Evolutionary conservation across 2,113 vertebrate genomes (phyloP), one percentile per base, ranked within the genome.

Genomic region (Chrysemys picta): DNA sequence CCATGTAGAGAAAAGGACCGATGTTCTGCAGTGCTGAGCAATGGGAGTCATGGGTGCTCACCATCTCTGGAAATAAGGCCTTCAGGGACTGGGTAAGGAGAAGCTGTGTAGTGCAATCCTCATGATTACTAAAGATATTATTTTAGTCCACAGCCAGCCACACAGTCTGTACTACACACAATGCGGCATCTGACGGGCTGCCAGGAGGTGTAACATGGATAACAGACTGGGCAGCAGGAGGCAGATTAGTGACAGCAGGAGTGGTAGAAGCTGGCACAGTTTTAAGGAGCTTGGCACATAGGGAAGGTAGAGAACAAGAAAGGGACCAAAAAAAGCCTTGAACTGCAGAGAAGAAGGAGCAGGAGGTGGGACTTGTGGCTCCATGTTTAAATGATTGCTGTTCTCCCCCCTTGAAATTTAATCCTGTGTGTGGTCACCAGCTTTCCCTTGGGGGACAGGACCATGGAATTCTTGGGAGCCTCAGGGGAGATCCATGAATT

Each of bases 191-290:
- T 89, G 89, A 80, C 1, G 0, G 27, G 80, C 75, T 22, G 80
- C 79, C 62, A 80, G 91, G 69, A 85, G 42, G 88, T 56, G 7
- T 5, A 87, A 81, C 52, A 0, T 0, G 86, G 86, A 89, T 57
- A 65, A 84, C 53, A 62, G 47, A 53, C 84, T 82, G 47, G 93
- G 84, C 93, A 95, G 96, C 85, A 25, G 81, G 94, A 95, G 62
- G 94, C 81, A 94, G 91, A 91, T 78, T 13, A 95, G 81, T 96
- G 90, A 65, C 79, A 25, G 91, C 94, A 93, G 65, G 65, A 93
- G 84, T 27, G 5, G 76, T 83, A 89, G 69, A 84, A 91, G 91
- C 90, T 75, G 25, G 45, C 69, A 89, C 84, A 53, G 90, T 90
- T 69, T 57, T 31, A 45, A 95, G 78, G 79, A 94, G 80, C 80